Percentiles rank a stretch among this genome's conserved stretches.
phyloP scores from a whole-genome alignment of 2,113 vertebrate genomes.

The Chionis minor region DNA sequence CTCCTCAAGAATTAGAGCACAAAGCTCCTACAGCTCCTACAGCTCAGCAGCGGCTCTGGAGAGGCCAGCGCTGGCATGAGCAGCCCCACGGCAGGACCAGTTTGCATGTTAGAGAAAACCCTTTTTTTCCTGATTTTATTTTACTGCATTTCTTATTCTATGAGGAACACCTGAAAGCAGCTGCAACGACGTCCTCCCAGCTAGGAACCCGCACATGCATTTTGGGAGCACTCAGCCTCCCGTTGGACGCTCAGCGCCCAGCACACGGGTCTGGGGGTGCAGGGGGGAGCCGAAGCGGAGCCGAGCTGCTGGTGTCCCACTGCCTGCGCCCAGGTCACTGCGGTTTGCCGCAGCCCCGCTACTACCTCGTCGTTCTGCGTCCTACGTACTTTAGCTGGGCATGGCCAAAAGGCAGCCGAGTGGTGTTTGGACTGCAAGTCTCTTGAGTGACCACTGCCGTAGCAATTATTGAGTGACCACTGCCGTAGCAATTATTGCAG shows the following conservation, averaged over 20 bases:
- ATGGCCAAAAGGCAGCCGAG: slow-evolving; percentile 47
- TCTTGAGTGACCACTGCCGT: slow-evolving; percentile 50
- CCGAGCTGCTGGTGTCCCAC: rapidly evolving
- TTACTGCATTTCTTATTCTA: not conserved
- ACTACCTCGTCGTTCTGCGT: not conserved
- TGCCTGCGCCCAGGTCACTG: not conserved
- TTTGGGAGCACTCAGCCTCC: not conserved
- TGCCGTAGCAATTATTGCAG: slow-evolving; percentile 42
- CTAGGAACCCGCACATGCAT: rapidly evolving
- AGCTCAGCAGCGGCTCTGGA: not conserved
- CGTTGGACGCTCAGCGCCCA: rapidly evolving
- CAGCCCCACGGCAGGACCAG: not conserved
- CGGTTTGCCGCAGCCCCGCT: not conserved
- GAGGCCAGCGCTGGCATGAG: not conserved
- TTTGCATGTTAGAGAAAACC: not conserved
- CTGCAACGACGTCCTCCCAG: rapidly evolving
- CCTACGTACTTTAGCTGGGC: not conserved
- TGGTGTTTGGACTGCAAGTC: slow-evolving; percentile 45
- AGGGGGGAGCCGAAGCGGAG: rapidly evolving
- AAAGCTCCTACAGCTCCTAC: rapidly evolving
- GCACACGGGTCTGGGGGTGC: rapidly evolving
- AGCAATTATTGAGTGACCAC: slow-evolving; percentile 54
- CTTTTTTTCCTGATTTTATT: not conserved
- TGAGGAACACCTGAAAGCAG: not conserved
- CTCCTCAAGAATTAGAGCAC: not conserved